Evolutionary conservation across 1,140 invertebrate species (phyloP).

Genomic region (Drosophila bocki): DNA sequence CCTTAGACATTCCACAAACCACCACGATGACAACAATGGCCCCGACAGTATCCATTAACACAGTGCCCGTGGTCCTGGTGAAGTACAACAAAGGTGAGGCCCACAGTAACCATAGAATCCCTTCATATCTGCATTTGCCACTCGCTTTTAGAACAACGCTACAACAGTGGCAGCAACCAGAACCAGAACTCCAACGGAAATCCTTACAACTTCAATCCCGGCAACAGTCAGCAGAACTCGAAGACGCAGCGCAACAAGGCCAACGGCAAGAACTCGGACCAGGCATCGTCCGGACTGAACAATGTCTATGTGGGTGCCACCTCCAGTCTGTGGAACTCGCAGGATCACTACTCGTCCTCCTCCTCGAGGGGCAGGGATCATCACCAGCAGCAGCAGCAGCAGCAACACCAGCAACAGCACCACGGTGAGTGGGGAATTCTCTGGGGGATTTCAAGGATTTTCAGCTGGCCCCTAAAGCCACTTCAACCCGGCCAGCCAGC

Average conservation of each 20-base stretch:
- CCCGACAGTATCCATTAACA: slow-evolving; percentile 76
- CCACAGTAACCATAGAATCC: no score
- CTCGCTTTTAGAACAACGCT: slow-evolving; percentile 70
- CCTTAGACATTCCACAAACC: slow-evolving; percentile 79
- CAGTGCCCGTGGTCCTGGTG: slow-evolving; percentile 67
- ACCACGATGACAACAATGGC: slow-evolving; percentile 83
- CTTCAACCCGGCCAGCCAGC: slow-evolving; percentile 1
- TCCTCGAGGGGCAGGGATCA: slow-evolving; percentile 67
- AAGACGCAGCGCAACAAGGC: slow-evolving; percentile 71
- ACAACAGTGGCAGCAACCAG: slow-evolving; percentile 71
- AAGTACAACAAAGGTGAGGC: slow-evolving; percentile 79
- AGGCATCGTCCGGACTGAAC: slow-evolving; percentile 61
- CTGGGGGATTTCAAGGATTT: slow-evolving; percentile 17
- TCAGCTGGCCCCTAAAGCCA: slow-evolving; percentile 17
- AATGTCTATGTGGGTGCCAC: slow-evolving; percentile 77
- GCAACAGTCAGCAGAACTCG: slow-evolving; percentile 56
- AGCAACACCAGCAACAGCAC: slow-evolving; percentile 57
- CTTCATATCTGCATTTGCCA: neutral
- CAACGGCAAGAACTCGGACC: slow-evolving; percentile 56
- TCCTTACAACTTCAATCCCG: slow-evolving; percentile 46
- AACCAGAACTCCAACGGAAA: slow-evolving; percentile 47
- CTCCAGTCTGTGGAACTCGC: slow-evolving; percentile 80
- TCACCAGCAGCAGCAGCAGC: slow-evolving; percentile 68
- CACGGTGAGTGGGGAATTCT: slow-evolving; percentile 61
- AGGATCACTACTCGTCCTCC: slow-evolving; percentile 63